These are phyloP conservation scores for Thereuonema tuberculata DNA, from an alignment of 1,140 invertebrate species.

Conservation along the genomic window DNA sequence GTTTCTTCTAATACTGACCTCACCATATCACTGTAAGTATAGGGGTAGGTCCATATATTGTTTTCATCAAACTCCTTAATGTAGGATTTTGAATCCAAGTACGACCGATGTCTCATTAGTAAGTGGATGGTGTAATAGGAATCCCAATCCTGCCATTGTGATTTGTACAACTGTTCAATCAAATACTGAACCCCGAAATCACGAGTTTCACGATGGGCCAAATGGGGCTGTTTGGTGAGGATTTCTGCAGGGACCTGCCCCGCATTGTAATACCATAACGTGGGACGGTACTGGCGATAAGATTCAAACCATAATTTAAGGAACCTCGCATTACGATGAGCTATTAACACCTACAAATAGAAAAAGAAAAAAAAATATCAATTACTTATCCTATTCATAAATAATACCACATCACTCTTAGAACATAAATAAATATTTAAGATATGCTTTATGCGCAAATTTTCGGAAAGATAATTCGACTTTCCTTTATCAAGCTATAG, in stretches of 20 bases:
- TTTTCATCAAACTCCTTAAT: slow-evolving; percentile 23
- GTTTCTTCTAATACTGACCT: too few relatives aligned
- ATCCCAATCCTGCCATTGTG: slow-evolving; percentile 17
- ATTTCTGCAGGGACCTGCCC: slow-evolving; percentile 26
- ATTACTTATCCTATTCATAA: too few relatives aligned
- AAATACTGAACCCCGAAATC: slow-evolving; percentile 26
- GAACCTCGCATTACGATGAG: neutral
- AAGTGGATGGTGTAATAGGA: slow-evolving; percentile 25
- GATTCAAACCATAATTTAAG: neutral
- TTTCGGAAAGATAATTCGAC: too few relatives aligned
- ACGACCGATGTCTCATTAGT: slow-evolving; percentile 22
- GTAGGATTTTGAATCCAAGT: slow-evolving; percentile 17
- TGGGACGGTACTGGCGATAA: too few relatives aligned
- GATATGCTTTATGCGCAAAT: too few relatives aligned
- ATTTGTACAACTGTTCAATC: slow-evolving; percentile 19
- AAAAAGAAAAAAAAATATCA: too few relatives aligned
- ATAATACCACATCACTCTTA: too few relatives aligned
- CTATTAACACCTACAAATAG: too few relatives aligned
- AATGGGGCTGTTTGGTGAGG: slow-evolving; percentile 19
- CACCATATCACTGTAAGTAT: slow-evolving; percentile 28
- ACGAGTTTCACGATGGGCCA: slow-evolving; percentile 24
- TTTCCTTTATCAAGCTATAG: too few relatives aligned
- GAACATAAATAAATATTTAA: too few relatives aligned
- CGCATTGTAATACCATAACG: slow-evolving; percentile 30
- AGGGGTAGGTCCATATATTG: slow-evolving; percentile 25